Evolutionary conservation across 2,888 invertebrate genomes (phyloP).

Genomic region (Xylocampa areola): DNA sequence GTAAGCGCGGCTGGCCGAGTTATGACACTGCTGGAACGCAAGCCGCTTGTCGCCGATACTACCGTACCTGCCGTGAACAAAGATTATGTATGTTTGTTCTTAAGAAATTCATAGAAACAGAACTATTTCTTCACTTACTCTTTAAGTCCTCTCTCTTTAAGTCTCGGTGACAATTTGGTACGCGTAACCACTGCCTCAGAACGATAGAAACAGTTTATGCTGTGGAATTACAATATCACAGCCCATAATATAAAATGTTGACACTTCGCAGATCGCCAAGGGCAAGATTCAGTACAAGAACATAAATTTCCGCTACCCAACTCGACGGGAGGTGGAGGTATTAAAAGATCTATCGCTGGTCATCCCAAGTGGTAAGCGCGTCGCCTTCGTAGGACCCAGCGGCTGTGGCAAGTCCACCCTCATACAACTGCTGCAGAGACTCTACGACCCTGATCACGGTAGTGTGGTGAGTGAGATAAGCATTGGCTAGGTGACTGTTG

Average conservation of each 20-base stretch:
- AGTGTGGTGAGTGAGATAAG: constrained; percentile 85
- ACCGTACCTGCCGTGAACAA: constrained; percentile 79
- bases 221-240: no score
- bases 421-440: constrained; percentile 93
- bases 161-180: no score
- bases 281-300: constrained; percentile 93
- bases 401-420: constrained; percentile 96
- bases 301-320: constrained; percentile 95
- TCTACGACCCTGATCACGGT: constrained; percentile 94
- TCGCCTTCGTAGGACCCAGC: constrained; percentile 94
- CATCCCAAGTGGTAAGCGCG: constrained; percentile 92
- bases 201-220: no score
- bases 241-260: not conserved
- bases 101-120: no score
- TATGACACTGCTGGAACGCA: constrained; percentile 90
- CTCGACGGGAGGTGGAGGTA: constrained; percentile 93
- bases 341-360: constrained; percentile 92
- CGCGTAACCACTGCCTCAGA: no score
- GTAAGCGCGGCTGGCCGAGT: constrained; percentile 92
- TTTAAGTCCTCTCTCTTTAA: no score
- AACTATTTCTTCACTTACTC: no score
- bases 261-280: constrained; percentile 83
- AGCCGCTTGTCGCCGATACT: constrained; percentile 88
- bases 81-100: constrained; percentile 74
- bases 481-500: no score